phyloP scores from a whole-genome alignment of 2,888 invertebrate species.

The Epinotia brunnichana region DNA sequence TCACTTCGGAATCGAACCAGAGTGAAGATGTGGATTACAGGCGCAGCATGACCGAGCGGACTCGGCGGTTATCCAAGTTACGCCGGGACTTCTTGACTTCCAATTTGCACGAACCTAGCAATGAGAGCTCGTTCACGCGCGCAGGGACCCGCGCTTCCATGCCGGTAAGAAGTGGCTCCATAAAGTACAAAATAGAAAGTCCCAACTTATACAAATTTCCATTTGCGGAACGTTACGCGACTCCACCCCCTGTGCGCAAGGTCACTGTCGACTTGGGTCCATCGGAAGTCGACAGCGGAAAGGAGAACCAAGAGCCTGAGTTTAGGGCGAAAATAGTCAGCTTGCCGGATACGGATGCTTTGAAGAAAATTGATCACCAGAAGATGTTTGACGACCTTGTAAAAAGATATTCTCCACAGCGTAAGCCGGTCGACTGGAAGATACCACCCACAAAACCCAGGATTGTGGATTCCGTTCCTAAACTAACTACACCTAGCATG shows the following conservation, averaged over 20 bases:
- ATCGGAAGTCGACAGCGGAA: conserved; percentile 62
- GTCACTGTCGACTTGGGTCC: conserved; percentile 69
- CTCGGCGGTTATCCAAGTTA: conserved; percentile 74
- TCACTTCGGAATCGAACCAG: conserved; percentile 74
- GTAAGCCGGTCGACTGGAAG: conserved; percentile 77
- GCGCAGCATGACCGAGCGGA: conserved; percentile 74
- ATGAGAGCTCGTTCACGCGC: conserved; percentile 67
- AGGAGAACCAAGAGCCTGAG: conserved; percentile 71
- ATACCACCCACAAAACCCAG: conserved; percentile 76
- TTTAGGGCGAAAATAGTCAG: conserved; percentile 62
- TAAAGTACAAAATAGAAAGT: conserved; percentile 76
- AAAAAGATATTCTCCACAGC: conserved; percentile 78
- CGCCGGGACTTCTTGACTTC: conserved; percentile 76
- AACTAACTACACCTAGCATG: conserved; percentile 68
- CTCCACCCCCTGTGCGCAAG: conserved; percentile 74
- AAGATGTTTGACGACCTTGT: conserved; percentile 76
- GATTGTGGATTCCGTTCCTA: conserved; percentile 75
- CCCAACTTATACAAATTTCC: conserved; percentile 80
- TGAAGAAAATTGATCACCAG: conserved; percentile 71
- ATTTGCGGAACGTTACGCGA: conserved; percentile 78
- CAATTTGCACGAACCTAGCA: conserved; percentile 75
- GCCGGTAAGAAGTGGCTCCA: conserved; percentile 65
- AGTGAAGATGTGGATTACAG: conserved; percentile 78
- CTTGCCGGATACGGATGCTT: conserved; percentile 61
- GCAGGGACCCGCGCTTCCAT: conserved; percentile 73